Evolutionary conservation across 2,113 vertebrate genomes (phyloP).

Genomic region (Lates calcarifer): DNA sequence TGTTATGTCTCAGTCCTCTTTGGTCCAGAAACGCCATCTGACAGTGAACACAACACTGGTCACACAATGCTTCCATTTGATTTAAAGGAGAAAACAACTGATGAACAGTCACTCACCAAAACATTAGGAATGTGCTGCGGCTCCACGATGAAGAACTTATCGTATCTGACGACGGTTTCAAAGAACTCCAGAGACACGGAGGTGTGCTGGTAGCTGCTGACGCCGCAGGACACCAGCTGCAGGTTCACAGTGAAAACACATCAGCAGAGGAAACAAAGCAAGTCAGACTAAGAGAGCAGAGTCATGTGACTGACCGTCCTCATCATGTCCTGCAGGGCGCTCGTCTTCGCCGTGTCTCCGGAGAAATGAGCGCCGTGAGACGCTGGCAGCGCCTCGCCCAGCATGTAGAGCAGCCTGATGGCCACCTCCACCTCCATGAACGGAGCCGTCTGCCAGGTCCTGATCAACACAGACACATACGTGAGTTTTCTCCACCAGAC

Average conservation of each 20-base stretch:
- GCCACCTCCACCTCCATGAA: slow-evolving; percentile 99
- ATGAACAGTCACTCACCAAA: slow-evolving; percentile 85
- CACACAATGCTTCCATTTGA: background rate
- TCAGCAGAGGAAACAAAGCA: background rate
- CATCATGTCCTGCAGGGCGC: slow-evolving; percentile 98
- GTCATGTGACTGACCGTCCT: slow-evolving; percentile 87
- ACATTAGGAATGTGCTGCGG: slow-evolving; percentile 96
- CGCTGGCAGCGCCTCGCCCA: slow-evolving; percentile 96
- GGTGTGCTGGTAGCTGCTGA: slow-evolving; percentile 94
- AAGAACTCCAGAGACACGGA: slow-evolving; percentile 98
- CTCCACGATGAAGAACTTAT: slow-evolving; percentile 97
- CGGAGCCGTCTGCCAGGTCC: slow-evolving; percentile 91
- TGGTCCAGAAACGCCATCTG: slow-evolving; percentile 99
- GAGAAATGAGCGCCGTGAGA: slow-evolving; percentile 97
- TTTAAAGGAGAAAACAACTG: no score
- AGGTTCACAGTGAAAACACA: background rate
- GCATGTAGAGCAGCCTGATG: slow-evolving; percentile 95
- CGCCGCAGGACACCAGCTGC: slow-evolving; percentile 93
- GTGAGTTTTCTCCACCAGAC: no score
- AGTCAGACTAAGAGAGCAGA: no score
- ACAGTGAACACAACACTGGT: background rate
- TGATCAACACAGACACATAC: no score
- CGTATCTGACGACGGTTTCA: slow-evolving; percentile 96
- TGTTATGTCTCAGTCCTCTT: slow-evolving; percentile 93
- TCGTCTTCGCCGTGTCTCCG: slow-evolving; percentile 94